Evolutionary conservation across 2,888 invertebrate species (phyloP), one percentile per base, ranked within the genome.

Genomic region (Marronus borbonicus): DNA sequence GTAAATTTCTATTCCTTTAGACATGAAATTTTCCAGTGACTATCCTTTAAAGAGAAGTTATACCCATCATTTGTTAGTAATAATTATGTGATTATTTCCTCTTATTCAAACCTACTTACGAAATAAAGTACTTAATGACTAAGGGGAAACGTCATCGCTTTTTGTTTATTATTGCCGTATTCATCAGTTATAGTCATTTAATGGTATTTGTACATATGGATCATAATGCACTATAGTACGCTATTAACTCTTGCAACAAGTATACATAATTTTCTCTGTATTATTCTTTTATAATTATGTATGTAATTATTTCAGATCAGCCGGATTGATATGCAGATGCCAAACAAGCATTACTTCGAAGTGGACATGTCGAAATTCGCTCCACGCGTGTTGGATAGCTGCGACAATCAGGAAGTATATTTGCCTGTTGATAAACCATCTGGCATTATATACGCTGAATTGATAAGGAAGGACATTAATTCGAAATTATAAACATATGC

Each of bases 281-380:
- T 36, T 36, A 8, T 65, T 39, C 10, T n/a, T 39, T 50, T 69
- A n/a, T n/a, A 8, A 50, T 55, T 31, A 52, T 31, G 31, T 44
- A 74, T 62, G 14, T 75, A 36, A 17, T 55, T 55, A n/a, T 74
- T 80, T 65, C 44, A 94, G 93, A 92, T 95, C 65, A 89, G 90
- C 3, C 92, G 92, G 85, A 93, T 95, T 72, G 92, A 93, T 82
- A 94, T 95, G 93, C 91, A 91, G 79, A 93, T 95, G 93, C 95
- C 96, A 0, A 96, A 96, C 88, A 95, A 94, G 84, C 95, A 96
- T 86, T 95, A 95, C 86, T 92, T 94, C 83, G 92, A 92, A 82
- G 92, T 95, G 62, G 95, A 96, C 85, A 91, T 94, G 84, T 92
- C 93, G 7, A 94, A 93, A 83, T 95, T 95, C 88, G 92, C 94